These are phyloP conservation scores for Anthoptus insignis DNA, from an alignment of 2,888 invertebrate species.

Conservation along the genomic window DNA sequence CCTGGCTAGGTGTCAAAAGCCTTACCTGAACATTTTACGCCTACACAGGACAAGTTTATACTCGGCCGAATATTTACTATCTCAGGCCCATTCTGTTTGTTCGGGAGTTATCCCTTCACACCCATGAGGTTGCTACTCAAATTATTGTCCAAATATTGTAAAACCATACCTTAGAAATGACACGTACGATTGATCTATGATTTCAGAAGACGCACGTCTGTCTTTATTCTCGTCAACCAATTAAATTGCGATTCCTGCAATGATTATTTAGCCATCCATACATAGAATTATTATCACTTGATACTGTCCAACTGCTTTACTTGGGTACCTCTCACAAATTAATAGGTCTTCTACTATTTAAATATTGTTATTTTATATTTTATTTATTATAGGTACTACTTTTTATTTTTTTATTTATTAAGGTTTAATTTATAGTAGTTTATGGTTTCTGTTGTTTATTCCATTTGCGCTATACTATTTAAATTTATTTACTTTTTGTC, in stretches of 20 bases:
- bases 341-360: no score
- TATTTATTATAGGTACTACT: no score
- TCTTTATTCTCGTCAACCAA: neutral
- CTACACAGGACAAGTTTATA: constrained; percentile 69
- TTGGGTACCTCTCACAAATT: no score
- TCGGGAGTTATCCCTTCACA: constrained; percentile 84
- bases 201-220: constrained; percentile 25
- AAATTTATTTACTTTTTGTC: no score
- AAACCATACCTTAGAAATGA: constrained; percentile 65
- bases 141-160: constrained; percentile 72
- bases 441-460: no score
- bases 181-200: constrained; percentile 53
- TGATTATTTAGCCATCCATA: neutral
- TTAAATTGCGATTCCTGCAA: neutral
- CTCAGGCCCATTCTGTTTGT: constrained; percentile 76
- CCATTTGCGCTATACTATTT: no score
- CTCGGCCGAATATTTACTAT: constrained; percentile 71
- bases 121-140: constrained; percentile 76
- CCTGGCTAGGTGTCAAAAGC: constrained; percentile 84
- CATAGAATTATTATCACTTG: no score
- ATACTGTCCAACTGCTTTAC: no score
- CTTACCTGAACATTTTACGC: constrained; percentile 81
- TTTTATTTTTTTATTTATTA: no score
- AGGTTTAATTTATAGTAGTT: no score
- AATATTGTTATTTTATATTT: no score